phyloP scores from a whole-genome alignment of 1,140 invertebrate species.

The Drosophila watanabei region DNA sequence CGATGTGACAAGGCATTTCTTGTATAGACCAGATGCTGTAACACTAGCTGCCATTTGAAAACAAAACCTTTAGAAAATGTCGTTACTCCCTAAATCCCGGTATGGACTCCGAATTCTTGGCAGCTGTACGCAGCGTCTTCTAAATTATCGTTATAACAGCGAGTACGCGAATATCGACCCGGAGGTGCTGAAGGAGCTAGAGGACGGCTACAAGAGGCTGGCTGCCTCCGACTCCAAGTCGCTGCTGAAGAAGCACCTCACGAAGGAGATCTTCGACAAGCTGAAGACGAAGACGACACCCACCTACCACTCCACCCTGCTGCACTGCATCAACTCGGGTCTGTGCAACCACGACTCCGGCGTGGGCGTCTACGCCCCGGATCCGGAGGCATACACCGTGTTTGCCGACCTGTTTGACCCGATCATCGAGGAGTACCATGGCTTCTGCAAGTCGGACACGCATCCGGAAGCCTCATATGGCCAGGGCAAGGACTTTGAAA shows the following conservation, averaged over 20 bases:
- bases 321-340: conserved; percentile 96
- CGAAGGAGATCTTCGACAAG: conserved; percentile 94
- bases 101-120: not conserved
- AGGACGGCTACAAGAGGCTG: conserved; percentile 94
- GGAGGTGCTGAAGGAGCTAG: conserved; percentile 93
- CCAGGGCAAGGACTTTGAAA: conserved; percentile 93
- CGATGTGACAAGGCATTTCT: not conserved
- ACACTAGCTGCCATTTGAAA: not conserved
- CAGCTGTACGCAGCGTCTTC: too few species aligned
- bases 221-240: conserved; percentile 95
- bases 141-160: not conserved
- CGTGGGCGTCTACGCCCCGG: conserved; percentile 97
- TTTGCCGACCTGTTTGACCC: conserved; percentile 97
- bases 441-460: conserved; percentile 95
- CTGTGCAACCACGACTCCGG: conserved; percentile 95
- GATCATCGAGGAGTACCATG: conserved; percentile 98
- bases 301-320: conserved; percentile 93
- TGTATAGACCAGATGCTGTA: not conserved
- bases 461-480: conserved; percentile 97
- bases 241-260: conserved; percentile 96
- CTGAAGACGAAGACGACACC: conserved; percentile 94
- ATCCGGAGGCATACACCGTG: conserved; percentile 95
- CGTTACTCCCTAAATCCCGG: conserved; percentile 6
- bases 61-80: conserved; percentile 14
- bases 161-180: conserved; percentile 67